These are phyloP conservation scores for Zygothrica quintamaculata DNA, from an alignment of 2,888 invertebrate genomes.

Conservation along the genomic window DNA sequence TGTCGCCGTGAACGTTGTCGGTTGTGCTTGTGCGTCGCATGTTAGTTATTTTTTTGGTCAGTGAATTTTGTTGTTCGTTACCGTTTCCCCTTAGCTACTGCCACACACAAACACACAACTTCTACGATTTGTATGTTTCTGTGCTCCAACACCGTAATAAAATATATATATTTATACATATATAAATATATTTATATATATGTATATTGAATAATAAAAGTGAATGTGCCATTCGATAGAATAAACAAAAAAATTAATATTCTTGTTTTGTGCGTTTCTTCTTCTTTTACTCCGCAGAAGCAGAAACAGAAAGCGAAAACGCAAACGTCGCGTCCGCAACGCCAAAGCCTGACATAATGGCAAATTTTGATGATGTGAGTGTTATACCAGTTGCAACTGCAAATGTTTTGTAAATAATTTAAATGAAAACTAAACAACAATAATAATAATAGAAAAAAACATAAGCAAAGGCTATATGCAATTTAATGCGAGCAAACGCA, in stretches of 20 bases:
- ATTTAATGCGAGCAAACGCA: slow-evolving; percentile 48
- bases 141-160: slow-evolving; percentile 33
- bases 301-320: slow-evolving; percentile 66
- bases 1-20: slow-evolving; percentile 48
- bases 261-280: slow-evolving; percentile 42
- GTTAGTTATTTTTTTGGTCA: slow-evolving; percentile 23
- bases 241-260: slow-evolving; percentile 44
- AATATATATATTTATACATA: slow-evolving; percentile 29
- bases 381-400: slow-evolving; percentile 48
- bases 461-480: slow-evolving; percentile 39
- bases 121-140: slow-evolving; percentile 15
- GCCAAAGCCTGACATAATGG: slow-evolving; percentile 77
- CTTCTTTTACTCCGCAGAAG: slow-evolving; percentile 62
- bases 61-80: slow-evolving; percentile 25
- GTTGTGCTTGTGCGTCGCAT: slow-evolving; percentile 39
- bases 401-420: slow-evolving; percentile 43
- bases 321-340: slow-evolving; percentile 44
- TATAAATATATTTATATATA: neutral
- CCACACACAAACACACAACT: slow-evolving; percentile 5
- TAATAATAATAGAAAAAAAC: slow-evolving; percentile 18
- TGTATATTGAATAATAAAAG: slow-evolving; percentile 30
- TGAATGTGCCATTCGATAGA: slow-evolving; percentile 52
- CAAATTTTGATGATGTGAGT: slow-evolving; percentile 84
- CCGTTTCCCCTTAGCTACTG: slow-evolving; percentile 20
- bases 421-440: too few species aligned